phyloP scores from a whole-genome alignment of 1,140 invertebrate species.

The Sycobia sp. region DNA sequence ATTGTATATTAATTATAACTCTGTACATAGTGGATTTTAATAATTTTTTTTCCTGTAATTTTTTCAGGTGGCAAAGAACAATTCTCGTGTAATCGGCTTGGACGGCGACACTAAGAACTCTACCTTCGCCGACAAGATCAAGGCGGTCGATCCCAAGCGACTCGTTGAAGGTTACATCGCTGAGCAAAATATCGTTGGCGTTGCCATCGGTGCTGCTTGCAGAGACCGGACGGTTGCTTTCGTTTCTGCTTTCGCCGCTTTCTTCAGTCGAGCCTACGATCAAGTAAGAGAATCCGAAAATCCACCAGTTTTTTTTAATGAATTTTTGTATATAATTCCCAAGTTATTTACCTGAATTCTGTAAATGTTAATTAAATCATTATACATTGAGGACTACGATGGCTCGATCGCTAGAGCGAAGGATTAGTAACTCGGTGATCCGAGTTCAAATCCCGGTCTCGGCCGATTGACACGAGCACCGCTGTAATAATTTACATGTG shows the following conservation, averaged over 20 bases:
- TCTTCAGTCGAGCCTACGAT: slow-evolving; percentile 96
- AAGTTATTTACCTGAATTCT: too few species aligned
- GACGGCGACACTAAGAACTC: slow-evolving; percentile 99
- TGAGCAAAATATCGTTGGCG: slow-evolving; percentile 96
- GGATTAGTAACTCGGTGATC: too few species aligned
- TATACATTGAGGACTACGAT: too few species aligned
- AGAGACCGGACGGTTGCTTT: slow-evolving; percentile 89
- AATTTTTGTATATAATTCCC: too few species aligned
- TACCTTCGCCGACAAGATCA: slow-evolving; percentile 93
- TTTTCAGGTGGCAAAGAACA: slow-evolving; percentile 73
- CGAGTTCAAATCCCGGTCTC: too few species aligned
- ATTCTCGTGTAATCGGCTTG: slow-evolving; percentile 84
- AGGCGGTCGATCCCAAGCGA: slow-evolving; percentile 73
- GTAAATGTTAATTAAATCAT: too few species aligned
- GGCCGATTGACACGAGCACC: too few species aligned
- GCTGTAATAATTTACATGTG: too few species aligned
- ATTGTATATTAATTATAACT: slow-evolving; percentile 11
- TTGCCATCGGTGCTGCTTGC: slow-evolving; percentile 91
- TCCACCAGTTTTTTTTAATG: too few species aligned
- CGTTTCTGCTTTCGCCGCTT: slow-evolving; percentile 96
- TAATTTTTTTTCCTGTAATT: background rate
- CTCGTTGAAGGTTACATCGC: slow-evolving; percentile 99
- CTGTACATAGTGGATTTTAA: background rate
- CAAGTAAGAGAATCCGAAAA: slow-evolving; percentile 71
- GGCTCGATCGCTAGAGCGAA: too few species aligned